Percentiles rank a stretch among this genome's conserved stretches.
phyloP scores from a whole-genome alignment of 2,113 vertebrate species.

The Corapipo altera region DNA sequence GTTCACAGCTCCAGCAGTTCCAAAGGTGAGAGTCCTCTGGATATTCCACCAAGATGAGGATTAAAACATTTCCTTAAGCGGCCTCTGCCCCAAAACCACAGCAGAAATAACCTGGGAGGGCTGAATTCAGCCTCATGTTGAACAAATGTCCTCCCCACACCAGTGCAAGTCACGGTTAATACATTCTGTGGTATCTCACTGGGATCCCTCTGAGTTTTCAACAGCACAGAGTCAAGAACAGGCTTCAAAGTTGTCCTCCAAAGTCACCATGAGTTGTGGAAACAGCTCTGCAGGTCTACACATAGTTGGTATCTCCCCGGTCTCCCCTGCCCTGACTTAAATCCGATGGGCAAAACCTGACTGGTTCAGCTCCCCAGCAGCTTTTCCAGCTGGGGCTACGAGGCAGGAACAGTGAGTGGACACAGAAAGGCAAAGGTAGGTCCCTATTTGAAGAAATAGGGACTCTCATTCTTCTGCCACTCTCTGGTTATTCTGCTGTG shows the following conservation, averaged over 20 bases:
- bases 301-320: background rate
- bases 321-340: background rate
- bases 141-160: background rate
- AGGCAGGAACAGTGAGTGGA: background rate
- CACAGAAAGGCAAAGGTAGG: background rate
- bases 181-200: background rate
- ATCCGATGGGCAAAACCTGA: background rate
- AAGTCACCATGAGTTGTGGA: background rate
- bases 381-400: background rate
- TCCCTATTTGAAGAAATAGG: background rate
- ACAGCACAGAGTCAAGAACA: background rate
- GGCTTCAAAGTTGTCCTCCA: background rate
- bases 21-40: background rate
- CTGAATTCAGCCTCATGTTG: background rate
- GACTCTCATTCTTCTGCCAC: background rate
- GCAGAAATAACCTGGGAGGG: background rate
- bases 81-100: background rate
- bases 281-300: background rate
- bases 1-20: background rate
- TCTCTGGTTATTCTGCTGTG: background rate
- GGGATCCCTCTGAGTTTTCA: background rate
- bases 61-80: background rate
- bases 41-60: background rate
- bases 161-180: background rate
- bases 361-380: background rate